Evolutionary conservation across 2,797 vertebrate species (phyloP), one percentile per base, ranked within the genome.

Genomic region (Numenius phaeopus): DNA sequence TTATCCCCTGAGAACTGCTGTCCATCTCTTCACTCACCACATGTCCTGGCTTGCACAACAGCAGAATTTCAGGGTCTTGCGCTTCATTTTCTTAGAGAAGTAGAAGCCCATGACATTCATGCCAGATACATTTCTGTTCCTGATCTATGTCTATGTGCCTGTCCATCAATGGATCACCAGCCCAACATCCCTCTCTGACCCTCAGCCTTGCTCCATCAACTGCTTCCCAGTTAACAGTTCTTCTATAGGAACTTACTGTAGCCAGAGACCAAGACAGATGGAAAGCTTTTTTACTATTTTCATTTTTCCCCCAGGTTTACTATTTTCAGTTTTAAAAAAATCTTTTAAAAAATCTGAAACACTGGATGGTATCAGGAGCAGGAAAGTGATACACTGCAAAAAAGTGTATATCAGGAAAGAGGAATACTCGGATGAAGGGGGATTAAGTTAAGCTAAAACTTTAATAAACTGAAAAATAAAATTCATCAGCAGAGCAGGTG

Each of bases 131-230:
- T 54, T 83, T 26, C 54, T 61, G 0, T 12, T 37, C 50, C 59
- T 2, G 0, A 8, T 57, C 29, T 19, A 1, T 2, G 44, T 24
- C 7, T 3, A 2, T 12, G 20, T 58, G 27, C 22, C 27, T 75
- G 44, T 22, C 67, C 39, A 2, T 11, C n/a, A 7, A 0, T 7
- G 40, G 58, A 29, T 11, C 70, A 54, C 21, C 49, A 66, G 58
- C 72, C 77, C 22, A 37, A 34, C 20, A 5, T 9, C 65, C 37
- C 19, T 39, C 34, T 69, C 44, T 5, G 1, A 37, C 3, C 58
- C 29, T 34, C 76, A 75, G 20, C 39, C 54, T 44, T 2, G 0
- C 50, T 47, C n/a, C 86, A 39, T 6, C 69, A 24, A 3, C 37
- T 49, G 32, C 11, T 9, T 44, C 8, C 7, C 24, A 6, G 27